Base-by-base conservation (phyloP, 1,140 invertebrate species). In the Trichomalopsis sarcophagae region DNA sequence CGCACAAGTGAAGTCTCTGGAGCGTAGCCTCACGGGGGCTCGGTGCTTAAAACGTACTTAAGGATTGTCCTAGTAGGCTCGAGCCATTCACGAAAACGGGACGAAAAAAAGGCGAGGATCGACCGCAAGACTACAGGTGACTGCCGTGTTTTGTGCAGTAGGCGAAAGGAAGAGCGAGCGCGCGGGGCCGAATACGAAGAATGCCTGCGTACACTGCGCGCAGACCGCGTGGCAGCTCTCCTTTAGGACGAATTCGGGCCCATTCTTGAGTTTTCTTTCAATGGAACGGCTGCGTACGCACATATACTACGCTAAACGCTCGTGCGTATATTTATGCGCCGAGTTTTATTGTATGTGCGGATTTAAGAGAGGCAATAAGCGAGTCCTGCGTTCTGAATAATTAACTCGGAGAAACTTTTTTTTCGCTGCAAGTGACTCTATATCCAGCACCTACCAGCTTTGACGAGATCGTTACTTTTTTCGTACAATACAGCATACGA, bases 11-110 rank as follows among this genome's bases (percentile, higher is more conserved):
- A 71, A 83, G 5, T 40, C 81, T 78, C 50, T 0, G 33, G 33
- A 36, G 33, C 33, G 4, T 4, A 83, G 11, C 50, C 11, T 68
- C 71, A 50, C 71, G 68, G 84, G 82, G 82, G 76, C 69, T 77
- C 82, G 27, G 21, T 84, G 68, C 78, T 84, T 84, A 84, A 80
- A 84, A 81, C 84, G 36, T 68, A 84, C 69, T 84, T 84, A 84
- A 84, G 62, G 47, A 79, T 84, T 27, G 82, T 36, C 82, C 36
- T 30, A 75, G 33, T 33, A 30, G 47, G n/a, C 71, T 17, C 10
- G 30, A 47, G 81, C 71, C 81, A 75, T 82, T 75, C 81, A 81
- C 10, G 36, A 40, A 27, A 44, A 80, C 23, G 13, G 68, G 40
- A n/a, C 40, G 79, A 71, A 36, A 81, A 27, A 76, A 76, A 33